Conservation (phyloP, 1,140 invertebrate genomes). For the Drosophila mojavensis region DNA sequence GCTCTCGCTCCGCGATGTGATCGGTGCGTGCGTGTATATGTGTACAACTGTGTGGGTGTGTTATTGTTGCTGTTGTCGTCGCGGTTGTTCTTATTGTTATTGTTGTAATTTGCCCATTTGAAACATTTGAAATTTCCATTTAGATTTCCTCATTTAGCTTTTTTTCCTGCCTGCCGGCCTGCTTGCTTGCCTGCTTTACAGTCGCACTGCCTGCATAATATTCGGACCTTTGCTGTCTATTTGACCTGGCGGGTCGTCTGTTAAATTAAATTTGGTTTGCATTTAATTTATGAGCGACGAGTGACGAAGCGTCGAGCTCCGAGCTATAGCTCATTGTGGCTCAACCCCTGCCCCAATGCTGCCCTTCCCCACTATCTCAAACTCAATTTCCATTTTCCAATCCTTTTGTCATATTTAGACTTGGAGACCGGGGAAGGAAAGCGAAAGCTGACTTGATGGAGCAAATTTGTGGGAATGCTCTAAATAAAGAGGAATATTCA, state of each 20-base stretch:
- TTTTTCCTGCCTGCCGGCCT: conserved; percentile 19
- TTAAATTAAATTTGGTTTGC: conserved; percentile 76
- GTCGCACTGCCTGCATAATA: conserved; percentile 64
- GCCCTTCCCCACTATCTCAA: background rate
- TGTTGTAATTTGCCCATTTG: conserved; percentile 64
- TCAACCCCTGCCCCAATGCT: background rate
- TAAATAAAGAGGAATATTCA: too few species aligned
- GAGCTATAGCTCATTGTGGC: conserved; percentile 9
- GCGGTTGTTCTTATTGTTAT: conserved; percentile 41
- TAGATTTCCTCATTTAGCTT: conserved; percentile 73
- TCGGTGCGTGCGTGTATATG: conserved; percentile 35
- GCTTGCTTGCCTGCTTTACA: conserved; percentile 22
- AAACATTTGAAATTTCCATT: conserved; percentile 82
- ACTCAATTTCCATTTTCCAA: background rate
- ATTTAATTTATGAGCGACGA: conserved; percentile 55
- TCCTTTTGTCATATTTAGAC: conserved; percentile 20
- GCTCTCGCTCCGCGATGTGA: conserved; percentile 19
- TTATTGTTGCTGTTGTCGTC: conserved; percentile 37
- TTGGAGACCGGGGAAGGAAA: background rate
- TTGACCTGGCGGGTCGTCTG: conserved; percentile 71
- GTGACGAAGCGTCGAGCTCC: conserved; percentile 15
- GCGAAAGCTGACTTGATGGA: background rate
- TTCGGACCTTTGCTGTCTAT: conserved; percentile 52
- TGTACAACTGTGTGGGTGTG: conserved; percentile 18
- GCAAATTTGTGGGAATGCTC: background rate